Evolutionary conservation across 2,797 vertebrate genomes (phyloP), one percentile per base, ranked within the genome.

Genomic region (Tragopan temminckii): DNA sequence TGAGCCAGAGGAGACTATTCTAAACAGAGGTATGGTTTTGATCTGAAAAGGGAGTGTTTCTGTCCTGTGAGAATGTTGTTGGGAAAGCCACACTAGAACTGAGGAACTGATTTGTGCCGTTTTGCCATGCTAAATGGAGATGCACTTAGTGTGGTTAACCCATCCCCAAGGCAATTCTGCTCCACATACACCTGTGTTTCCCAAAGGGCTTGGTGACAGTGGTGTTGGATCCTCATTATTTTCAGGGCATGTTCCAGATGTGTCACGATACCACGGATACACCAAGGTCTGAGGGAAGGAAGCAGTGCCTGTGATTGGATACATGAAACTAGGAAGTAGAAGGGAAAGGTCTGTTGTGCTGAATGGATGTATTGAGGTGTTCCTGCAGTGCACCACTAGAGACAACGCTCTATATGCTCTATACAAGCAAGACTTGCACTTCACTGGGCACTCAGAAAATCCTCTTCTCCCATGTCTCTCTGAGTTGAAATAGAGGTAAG

Each of bases 241-340:
- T 72, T 64, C 59, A 72, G 68, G 23, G 17, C 16, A 5, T 3
- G 5, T 72, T 84, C 42, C 38, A 33, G 18, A 21, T 29, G 5
- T 68, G 62, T 12, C 45, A 16, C 0, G 0, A 20, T 31, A 25
- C 25, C 23, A 13, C 2, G 38, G 17, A 9, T 20, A 10, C 29
- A 14, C 4, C 16, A 27, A 42, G 35, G 62, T 24, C 33, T 50
- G 58, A 81, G 35, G 38, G 35, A 29, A 50, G 38, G 62, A 66
- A 58, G 5, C 1, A 5, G 19, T 46, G 25, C 38, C 46, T 24
- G 0, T 3, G 53, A 36, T 2, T 75, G n/a, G 58, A 50, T 29
- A 5, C 13, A 10, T 25, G 66, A 48, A 80, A 46, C 18, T 13
- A 19, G 17, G 27, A 78, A 71, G 21, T 6, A 11, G 45, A 71